These are phyloP conservation scores for Ciconia stormi DNA, from an alignment of 2,113 vertebrate species.

Conservation along the genomic window DNA sequence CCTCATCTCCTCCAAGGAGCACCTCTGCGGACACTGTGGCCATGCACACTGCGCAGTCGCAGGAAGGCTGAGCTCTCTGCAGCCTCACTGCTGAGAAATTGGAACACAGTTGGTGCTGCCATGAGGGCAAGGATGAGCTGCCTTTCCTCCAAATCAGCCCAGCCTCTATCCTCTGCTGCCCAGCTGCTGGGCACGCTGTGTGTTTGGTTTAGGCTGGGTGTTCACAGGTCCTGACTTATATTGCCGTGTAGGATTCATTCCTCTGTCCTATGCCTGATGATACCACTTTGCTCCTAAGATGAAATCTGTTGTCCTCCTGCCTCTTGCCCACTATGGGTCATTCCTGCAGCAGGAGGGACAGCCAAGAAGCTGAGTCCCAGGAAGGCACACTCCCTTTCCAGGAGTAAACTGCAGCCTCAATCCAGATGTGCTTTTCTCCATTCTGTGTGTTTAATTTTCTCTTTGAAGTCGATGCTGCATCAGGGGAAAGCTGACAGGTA, in stretches of 20 bases:
- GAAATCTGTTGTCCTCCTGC: background rate
- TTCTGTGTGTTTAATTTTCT: background rate
- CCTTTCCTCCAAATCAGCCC: background rate
- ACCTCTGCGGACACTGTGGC: background rate
- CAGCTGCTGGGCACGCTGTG: background rate
- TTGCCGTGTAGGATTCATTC: background rate
- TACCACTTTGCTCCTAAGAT: background rate
- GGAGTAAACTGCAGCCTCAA: background rate
- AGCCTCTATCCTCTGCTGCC: background rate
- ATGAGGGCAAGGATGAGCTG: background rate
- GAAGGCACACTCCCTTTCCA: background rate
- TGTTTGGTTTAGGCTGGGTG: background rate
- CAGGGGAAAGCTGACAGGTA: background rate
- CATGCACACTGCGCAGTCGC: rapidly evolving
- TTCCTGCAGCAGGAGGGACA: background rate
- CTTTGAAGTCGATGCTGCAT: background rate
- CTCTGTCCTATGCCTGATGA: background rate
- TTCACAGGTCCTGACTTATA: background rate
- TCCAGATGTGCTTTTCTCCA: background rate
- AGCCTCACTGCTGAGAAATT: background rate
- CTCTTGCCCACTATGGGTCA: background rate
- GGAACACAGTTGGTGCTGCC: background rate
- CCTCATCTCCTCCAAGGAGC: background rate
- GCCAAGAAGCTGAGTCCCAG: background rate
- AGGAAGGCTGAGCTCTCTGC: background rate